These are phyloP conservation scores for Gadus macrocephalus DNA, from an alignment of 2,113 vertebrate species.

Conservation along the genomic window DNA sequence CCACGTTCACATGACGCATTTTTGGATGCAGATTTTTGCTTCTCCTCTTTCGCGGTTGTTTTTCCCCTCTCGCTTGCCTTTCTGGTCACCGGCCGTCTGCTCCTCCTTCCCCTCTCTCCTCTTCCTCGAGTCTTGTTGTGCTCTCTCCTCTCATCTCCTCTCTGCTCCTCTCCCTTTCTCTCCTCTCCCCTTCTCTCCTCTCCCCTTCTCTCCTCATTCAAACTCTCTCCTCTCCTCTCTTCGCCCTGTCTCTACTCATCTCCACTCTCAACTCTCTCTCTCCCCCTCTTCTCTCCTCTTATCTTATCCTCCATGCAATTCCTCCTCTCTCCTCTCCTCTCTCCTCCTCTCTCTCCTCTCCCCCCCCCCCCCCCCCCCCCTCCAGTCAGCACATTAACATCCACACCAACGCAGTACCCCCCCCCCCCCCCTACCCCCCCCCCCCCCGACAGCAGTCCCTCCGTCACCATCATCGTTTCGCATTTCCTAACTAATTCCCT, in stretches of 20 bases:
- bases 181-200: neutral
- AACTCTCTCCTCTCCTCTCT: neutral
- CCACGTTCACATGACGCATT: too few species aligned
- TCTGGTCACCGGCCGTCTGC: too few species aligned
- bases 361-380: neutral
- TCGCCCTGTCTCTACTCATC: neutral
- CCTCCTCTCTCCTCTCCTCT: neutral
- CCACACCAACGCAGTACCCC: slow-evolving; percentile 1
- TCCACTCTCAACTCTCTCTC: neutral
- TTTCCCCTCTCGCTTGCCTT: too few species aligned
- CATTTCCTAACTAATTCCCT: too few species aligned
- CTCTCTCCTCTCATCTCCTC: slow-evolving; percentile 1
- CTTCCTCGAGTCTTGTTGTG: slow-evolving; percentile 15
- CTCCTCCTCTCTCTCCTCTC: neutral
- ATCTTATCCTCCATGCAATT: too few species aligned
- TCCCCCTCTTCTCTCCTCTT: neutral
- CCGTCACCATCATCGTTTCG: too few species aligned
- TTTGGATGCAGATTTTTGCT: too few species aligned
- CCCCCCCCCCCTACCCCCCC: neutral
- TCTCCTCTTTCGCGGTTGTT: too few species aligned
- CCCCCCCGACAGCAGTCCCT: too few species aligned
- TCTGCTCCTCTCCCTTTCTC: neutral
- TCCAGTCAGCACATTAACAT: slow-evolving; percentile 20
- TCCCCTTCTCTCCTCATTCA: neutral
- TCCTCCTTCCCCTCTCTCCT: too few species aligned